Conservation (phyloP, 2,888 invertebrate species). For the Cheilosia vulpina region DNA sequence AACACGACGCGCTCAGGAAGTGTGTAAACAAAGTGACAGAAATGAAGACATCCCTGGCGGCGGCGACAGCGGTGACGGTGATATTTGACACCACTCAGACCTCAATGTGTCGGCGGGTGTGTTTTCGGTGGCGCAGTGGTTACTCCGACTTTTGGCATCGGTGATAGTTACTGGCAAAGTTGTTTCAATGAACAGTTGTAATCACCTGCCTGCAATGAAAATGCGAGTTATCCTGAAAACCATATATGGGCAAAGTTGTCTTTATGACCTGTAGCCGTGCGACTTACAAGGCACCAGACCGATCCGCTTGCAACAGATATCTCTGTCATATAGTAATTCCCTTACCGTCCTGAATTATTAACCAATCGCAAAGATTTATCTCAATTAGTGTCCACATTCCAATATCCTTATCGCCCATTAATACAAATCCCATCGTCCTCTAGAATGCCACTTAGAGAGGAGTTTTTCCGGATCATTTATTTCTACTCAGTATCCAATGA, state of each 20-base stretch:
- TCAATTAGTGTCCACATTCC: conserved; percentile 46
- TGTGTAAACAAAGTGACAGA: conserved; percentile 44
- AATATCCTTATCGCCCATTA: conserved; percentile 58
- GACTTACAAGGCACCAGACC: not conserved
- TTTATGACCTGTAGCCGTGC: not conserved
- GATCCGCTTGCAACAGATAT: not conserved
- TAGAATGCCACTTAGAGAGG: conserved; percentile 58
- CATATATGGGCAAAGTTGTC: not conserved
- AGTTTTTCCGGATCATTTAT: conserved; percentile 64
- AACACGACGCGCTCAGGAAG: conserved; percentile 21
- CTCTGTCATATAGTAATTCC: no score
- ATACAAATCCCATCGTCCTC: conserved; percentile 59
- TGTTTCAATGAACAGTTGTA: not conserved
- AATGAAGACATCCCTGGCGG: conserved; percentile 26
- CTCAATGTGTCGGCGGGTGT: not conserved
- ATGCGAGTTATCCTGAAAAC: not conserved
- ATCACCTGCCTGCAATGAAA: not conserved
- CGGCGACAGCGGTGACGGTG: conserved; percentile 24
- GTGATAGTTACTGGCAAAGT: conserved; percentile 11
- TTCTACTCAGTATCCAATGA: conserved; percentile 60
- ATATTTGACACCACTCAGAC: conserved; percentile 31
- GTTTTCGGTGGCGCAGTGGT: not conserved
- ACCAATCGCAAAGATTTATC: conserved; percentile 39
- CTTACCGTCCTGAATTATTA: conserved; percentile 7
- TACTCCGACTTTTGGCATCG: conserved; percentile 2